These are phyloP conservation scores for Lutjanus campechanus DNA, from an alignment of 2,797 vertebrate genomes.

Conservation along the genomic window DNA sequence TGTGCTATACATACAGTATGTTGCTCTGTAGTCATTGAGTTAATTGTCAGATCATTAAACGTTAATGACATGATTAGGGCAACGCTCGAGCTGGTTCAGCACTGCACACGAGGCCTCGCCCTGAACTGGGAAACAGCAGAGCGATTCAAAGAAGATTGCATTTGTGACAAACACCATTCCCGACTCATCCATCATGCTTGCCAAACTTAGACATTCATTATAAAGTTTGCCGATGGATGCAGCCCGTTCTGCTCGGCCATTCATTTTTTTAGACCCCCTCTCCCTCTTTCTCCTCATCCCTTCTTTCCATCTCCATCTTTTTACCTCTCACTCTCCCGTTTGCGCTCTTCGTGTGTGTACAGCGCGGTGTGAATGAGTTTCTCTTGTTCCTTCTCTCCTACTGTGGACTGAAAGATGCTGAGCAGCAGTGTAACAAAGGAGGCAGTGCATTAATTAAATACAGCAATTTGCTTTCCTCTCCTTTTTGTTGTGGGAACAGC, in stretches of 20 bases:
- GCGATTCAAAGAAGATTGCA: constrained; percentile 81
- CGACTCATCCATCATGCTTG: constrained; percentile 86
- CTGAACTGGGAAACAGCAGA: constrained; percentile 72
- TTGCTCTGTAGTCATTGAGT: constrained; percentile 59
- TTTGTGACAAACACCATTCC: constrained; percentile 86
- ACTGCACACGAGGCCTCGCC: constrained; percentile 45
- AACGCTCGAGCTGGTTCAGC: constrained; percentile 65
- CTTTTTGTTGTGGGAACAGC: constrained; percentile 82
- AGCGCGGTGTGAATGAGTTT: constrained; percentile 66
- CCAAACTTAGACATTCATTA: constrained; percentile 87
- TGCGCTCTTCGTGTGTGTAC: constrained; percentile 39
- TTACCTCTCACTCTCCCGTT: constrained; percentile 52
- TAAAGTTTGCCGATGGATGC: constrained; percentile 87
- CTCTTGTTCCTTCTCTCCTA: constrained; percentile 61
- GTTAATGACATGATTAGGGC: constrained; percentile 79
- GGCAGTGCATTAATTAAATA: constrained; percentile 89
- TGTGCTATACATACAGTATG: constrained; percentile 57
- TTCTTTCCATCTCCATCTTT: constrained; percentile 59
- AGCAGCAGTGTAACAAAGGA: constrained; percentile 83
- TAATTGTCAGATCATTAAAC: constrained; percentile 80
- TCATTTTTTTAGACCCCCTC: constrained; percentile 78
- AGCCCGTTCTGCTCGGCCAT: constrained; percentile 76
- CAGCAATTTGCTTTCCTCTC: constrained; percentile 88
- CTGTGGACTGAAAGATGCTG: constrained; percentile 86
- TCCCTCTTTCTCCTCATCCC: constrained; percentile 33